Evolutionary conservation across 2,888 invertebrate species (phyloP), one percentile per base, ranked within the genome.

Genomic region (Heliconius erato): DNA sequence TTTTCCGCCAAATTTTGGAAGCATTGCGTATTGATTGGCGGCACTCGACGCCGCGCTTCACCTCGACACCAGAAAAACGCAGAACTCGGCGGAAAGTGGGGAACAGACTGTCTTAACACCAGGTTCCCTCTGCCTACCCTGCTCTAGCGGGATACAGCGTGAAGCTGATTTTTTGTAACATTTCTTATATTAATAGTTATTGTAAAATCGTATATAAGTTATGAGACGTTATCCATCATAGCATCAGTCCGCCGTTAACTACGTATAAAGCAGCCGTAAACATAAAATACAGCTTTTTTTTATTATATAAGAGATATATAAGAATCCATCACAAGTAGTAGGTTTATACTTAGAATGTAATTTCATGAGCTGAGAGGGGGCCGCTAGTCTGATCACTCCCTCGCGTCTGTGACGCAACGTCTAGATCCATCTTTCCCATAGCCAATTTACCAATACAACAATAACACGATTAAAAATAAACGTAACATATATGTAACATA

Each of bases 351-450:
- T 63, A 40, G 63, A 76, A 63, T 63, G 35, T 76, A 59, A 63
- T 63, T 59, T 59, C 54, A 59, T 59, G 63, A 9, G 35, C 40
- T 32, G 63, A 63, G 59, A 59, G 63, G 35, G 76, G 78, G 28
- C 68, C 78, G 44, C 26, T 65, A 26, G 67, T 78, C 44, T 28
- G 67, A 67, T 78, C 78, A 44, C 23, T 65, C 78, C 67, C 78
- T 68, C 68, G 63, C 49, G 67, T 11, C 68, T 68, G 68, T 74
- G 82, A 59, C 49, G 65, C 72, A 72, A 79, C 71, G 19, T 67
- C 78, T 79, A 79, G 78, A 79, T 68, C 40, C 49, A 65, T 19
- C 68, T 65, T 79, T 76, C 76, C 63, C 76, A 76, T 76, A 63
- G 14, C 19, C 63, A 76, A 76, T 63, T 76, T 59, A 63, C n/a